Percentiles rank a stretch among this genome's conserved stretches.
Conservation (phyloP, 2,113 vertebrate genomes). For the Pantherophis guttatus region DNA sequence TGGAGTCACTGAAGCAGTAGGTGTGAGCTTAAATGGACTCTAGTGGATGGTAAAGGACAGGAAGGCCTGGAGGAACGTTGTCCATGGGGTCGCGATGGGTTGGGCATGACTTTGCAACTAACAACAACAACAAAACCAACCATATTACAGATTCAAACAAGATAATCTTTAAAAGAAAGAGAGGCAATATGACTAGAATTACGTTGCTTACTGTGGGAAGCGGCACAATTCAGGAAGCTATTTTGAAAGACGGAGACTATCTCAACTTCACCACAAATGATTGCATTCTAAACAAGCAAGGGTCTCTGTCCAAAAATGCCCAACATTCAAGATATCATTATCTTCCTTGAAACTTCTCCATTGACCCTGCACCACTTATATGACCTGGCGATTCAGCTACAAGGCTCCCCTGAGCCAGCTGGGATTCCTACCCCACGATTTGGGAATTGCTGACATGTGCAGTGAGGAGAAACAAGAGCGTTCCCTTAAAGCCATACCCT, state of each 20-base stretch:
- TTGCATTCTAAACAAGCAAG: background rate
- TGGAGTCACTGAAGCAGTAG: too few species aligned
- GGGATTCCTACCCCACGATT: constrained; percentile 2
- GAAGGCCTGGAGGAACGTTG: too few species aligned
- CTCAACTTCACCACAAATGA: background rate
- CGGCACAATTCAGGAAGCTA: background rate
- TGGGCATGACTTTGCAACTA: too few species aligned
- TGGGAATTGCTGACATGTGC: constrained; percentile 30
- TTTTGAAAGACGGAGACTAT: background rate
- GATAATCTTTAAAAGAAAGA: background rate
- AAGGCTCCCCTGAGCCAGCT: constrained; percentile 7
- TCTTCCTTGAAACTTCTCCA: constrained; percentile 1
- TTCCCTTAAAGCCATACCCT: constrained; percentile 60
- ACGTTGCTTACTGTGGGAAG: background rate
- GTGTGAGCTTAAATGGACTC: too few species aligned
- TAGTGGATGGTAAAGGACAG: too few species aligned
- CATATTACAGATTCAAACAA: too few species aligned
- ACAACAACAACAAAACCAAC: too few species aligned
- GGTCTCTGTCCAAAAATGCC: background rate
- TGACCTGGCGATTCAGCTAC: constrained; percentile 14
- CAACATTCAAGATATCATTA: constrained; percentile 11
- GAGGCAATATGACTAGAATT: background rate
- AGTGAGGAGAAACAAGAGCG: constrained; percentile 49
- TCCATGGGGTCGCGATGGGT: too few species aligned
- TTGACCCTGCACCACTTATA: constrained; percentile 10